Evolutionary conservation across 2,888 invertebrate species (phyloP), one percentile per base, ranked within the genome.

Genomic region (Biston stratarius): DNA sequence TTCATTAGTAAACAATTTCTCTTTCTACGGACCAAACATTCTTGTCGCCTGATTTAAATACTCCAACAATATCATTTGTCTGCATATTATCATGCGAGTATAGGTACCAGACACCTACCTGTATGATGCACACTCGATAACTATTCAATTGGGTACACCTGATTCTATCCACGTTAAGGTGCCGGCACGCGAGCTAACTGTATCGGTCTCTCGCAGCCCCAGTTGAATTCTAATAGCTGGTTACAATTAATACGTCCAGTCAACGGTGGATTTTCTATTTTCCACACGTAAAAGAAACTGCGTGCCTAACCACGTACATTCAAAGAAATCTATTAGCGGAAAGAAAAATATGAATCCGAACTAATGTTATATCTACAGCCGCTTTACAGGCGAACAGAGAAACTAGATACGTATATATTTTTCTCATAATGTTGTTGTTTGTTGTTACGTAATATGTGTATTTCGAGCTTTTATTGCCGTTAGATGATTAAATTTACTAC

Each of bases 211-310:
- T 83, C 74, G 82, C 77, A 85, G 85, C 85, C 79, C 82, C 87
- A 77, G 78, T 86, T 89, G 94, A 93, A 94, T 94, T 92, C 84
- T 92, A 93, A 93, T 91, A 78, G 84, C 83, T 80, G 80, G 81
- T 83, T 86, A 89, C 92, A 93, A 94, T 94, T 94, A 94, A 89
- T 89, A 89, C 85, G 83, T 80, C 90, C 93, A 93, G 84, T 92
- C 90, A 93, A 93, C 94, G 89, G 90, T 94, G 90, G 87, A 92
- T 91, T 94, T 94, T 94, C 94, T 93, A 94, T 94, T 94, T 93
- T 92, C 91, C 85, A 91, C 92, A 92, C 92, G 93, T 92, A 93
- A 93, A 93, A 92, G 94, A 93, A 94, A 94, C 88, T 83, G 87
- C 89, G 87, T 88, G 85, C 88, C 89, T 77, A 77, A 80, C 80